Percentiles rank a stretch among this genome's conserved stretches.
phyloP scores from a whole-genome alignment of 2,797 vertebrate species.

The Gadopsis marmoratus region DNA sequence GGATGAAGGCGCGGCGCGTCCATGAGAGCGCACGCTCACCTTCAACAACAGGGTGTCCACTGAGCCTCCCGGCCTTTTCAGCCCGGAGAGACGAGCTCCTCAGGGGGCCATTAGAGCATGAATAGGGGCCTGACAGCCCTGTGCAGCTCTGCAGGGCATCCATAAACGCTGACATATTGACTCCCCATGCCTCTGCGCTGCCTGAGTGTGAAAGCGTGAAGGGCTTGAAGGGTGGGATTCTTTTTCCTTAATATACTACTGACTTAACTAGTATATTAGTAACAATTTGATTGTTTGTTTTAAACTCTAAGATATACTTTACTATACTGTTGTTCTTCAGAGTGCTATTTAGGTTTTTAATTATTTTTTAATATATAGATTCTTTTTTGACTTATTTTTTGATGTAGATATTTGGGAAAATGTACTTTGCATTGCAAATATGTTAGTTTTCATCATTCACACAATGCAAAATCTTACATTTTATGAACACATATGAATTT shows the following conservation, averaged over 20 bases:
- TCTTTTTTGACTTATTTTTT: not conserved
- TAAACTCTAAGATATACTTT: constrained; percentile 43
- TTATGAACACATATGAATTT: constrained; percentile 5
- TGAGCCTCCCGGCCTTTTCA: constrained; percentile 87
- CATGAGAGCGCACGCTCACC: constrained; percentile 88
- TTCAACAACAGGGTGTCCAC: constrained; percentile 88
- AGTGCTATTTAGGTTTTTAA: not conserved
- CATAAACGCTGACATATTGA: constrained; percentile 94
- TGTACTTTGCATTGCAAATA: constrained; percentile 9
- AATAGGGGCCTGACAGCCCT: constrained; percentile 93
- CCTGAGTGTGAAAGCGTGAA: constrained; percentile 90
- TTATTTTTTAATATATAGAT: constrained; percentile 16
- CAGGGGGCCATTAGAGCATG: constrained; percentile 92
- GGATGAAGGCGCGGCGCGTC: constrained; percentile 85
- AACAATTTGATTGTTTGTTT: constrained; percentile 65
- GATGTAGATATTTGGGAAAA: not conserved
- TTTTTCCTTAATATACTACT: constrained; percentile 65
- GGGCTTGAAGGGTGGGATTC: constrained; percentile 78
- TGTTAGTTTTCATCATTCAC: constrained; percentile 3
- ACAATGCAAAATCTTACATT: not conserved
- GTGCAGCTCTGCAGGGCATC: constrained; percentile 90
- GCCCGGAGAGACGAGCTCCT: constrained; percentile 89
- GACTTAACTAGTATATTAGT: constrained; percentile 67
- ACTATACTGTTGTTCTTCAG: not conserved
- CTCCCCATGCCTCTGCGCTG: constrained; percentile 88